These are phyloP conservation scores for Chrysochloris asiatica DNA, from an alignment of 2,113 vertebrate species.

Conservation along the genomic window DNA sequence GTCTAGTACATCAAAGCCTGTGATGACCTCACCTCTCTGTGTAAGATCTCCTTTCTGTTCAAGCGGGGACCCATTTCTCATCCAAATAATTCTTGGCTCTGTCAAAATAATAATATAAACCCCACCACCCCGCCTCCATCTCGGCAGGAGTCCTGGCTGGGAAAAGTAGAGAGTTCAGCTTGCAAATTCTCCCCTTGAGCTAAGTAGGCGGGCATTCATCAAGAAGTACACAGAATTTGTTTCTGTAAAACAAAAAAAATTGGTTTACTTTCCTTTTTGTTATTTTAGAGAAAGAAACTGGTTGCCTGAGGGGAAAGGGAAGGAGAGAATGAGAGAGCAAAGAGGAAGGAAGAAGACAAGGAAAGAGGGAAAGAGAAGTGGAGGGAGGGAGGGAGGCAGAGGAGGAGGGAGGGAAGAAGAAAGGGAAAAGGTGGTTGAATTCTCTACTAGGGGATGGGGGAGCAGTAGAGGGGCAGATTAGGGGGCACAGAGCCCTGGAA, in stretches of 20 bases:
- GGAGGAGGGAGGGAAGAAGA: too few relatives aligned
- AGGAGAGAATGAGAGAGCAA: not conserved
- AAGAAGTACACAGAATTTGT: not conserved
- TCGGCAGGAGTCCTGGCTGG: constrained; percentile 1
- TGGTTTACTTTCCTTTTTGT: not conserved
- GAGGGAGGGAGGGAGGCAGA: not conserved
- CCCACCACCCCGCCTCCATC: not conserved
- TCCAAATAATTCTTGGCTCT: constrained; percentile 42
- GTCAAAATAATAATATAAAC: constrained; percentile 48
- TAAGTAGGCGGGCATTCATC: constrained; percentile 46
- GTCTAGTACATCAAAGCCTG: not conserved
- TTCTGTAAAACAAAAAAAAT: constrained; percentile 6
- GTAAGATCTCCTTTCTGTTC: not conserved
- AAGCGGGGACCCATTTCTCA: constrained; percentile 28
- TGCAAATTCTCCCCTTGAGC: constrained; percentile 47
- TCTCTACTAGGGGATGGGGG: too few relatives aligned
- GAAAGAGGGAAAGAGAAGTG: not conserved
- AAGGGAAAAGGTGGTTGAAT: too few relatives aligned
- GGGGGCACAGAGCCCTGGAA: too few relatives aligned
- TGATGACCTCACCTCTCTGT: accelerated
- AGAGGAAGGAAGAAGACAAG: not conserved
- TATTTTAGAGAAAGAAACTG: constrained; percentile 30
- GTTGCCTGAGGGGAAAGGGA: not conserved
- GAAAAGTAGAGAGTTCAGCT: constrained; percentile 48
- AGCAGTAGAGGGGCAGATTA: too few relatives aligned